These are phyloP conservation scores for Catostomus latipinnis DNA, from an alignment of 2,797 vertebrate species.

Conservation along the genomic window DNA sequence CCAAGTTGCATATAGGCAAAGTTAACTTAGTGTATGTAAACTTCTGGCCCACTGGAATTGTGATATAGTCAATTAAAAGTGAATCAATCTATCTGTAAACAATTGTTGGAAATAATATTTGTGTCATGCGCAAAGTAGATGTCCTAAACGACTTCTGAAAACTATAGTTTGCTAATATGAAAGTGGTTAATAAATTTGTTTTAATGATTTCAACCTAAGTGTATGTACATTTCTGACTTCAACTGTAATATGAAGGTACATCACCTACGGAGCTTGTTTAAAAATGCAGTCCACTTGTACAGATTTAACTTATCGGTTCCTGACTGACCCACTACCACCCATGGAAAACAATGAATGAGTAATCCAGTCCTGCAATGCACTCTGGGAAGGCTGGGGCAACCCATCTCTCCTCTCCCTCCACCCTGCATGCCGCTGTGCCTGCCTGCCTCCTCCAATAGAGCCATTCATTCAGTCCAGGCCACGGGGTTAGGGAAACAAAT, in stretches of 20 bases:
- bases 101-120: no score
- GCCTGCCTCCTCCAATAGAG: slow-evolving; percentile 79
- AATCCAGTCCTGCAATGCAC: slow-evolving; percentile 9
- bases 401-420: slow-evolving; percentile 60
- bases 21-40: no score
- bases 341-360: slow-evolving; percentile 57
- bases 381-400: slow-evolving; percentile 65
- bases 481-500: slow-evolving; percentile 92
- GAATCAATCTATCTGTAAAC: no score
- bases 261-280: slow-evolving; percentile 22
- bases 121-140: no score
- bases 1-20: no score
- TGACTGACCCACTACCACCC: slow-evolving; percentile 62
- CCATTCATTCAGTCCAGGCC: slow-evolving; percentile 82
- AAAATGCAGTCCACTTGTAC: slow-evolving; percentile 62
- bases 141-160: no score
- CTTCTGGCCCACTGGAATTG: no score
- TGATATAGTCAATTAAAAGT: no score
- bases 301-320: slow-evolving; percentile 57
- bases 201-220: no score
- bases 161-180: no score
- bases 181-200: no score
- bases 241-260: background rate
- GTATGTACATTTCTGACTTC: no score
- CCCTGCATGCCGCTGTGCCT: slow-evolving; percentile 24